These are phyloP conservation scores for Pelmatolapia mariae DNA, from an alignment of 2,113 vertebrate species.

Conservation along the genomic window DNA sequence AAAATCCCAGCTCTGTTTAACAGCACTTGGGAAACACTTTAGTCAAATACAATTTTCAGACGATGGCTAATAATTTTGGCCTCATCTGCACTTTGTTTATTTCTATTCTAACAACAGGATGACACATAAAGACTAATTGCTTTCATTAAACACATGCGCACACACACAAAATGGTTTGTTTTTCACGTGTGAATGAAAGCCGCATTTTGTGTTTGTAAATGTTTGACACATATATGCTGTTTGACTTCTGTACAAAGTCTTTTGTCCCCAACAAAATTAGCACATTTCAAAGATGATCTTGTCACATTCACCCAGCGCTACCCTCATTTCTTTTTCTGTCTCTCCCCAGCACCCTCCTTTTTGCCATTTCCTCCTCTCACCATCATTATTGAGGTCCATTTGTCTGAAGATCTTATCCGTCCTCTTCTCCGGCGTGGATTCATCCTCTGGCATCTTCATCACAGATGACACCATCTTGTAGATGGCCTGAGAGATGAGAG, in stretches of 20 bases:
- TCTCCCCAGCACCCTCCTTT: background rate
- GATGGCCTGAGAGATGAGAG: constrained; percentile 84
- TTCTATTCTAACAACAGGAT: background rate
- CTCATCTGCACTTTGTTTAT: background rate
- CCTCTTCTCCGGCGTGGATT: constrained; percentile 97
- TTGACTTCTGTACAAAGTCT: background rate
- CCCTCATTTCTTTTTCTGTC: background rate
- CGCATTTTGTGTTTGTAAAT: background rate
- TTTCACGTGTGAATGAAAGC: background rate
- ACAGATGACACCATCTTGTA: constrained; percentile 99
- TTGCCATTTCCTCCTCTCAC: constrained; percentile 71
- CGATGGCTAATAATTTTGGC: background rate
- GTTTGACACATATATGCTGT: background rate
- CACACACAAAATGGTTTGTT: background rate
- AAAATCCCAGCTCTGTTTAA: background rate
- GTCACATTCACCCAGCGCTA: background rate
- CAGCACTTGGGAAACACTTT: background rate
- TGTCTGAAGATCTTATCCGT: constrained; percentile 99
- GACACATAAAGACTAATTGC: background rate
- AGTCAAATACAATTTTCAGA: background rate
- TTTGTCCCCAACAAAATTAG: background rate
- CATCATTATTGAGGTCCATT: constrained; percentile 98
- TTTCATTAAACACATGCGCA: background rate
- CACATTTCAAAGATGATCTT: constrained; percentile 2
- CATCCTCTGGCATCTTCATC: constrained; percentile 99